Percentiles rank a stretch among this genome's conserved stretches.
These are phyloP conservation scores for Papilio protenor DNA, from an alignment of 2,888 invertebrate genomes.

Conservation along the genomic window DNA sequence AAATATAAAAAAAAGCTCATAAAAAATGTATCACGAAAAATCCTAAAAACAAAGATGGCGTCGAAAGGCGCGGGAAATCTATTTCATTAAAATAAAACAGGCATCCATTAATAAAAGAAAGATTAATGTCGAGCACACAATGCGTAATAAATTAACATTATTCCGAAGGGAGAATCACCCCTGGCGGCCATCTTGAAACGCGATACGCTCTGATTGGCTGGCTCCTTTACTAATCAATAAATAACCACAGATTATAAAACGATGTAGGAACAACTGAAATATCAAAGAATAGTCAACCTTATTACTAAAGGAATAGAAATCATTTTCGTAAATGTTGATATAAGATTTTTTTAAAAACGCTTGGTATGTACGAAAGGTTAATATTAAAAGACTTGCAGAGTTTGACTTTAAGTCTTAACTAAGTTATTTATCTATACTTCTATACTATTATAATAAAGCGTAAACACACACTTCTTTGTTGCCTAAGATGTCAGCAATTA, in stretches of 20 bases:
- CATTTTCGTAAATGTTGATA: conserved; percentile 24
- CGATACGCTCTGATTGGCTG: conserved; percentile 69
- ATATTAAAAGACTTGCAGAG: no score
- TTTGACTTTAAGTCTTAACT: no score
- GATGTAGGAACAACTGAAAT: conserved; percentile 45
- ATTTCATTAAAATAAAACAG: conserved; percentile 83
- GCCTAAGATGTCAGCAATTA: no score
- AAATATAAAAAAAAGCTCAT: neutral
- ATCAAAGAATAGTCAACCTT: conserved; percentile 39
- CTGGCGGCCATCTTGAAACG: conserved; percentile 72
- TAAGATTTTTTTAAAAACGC: neutral
- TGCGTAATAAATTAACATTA: conserved; percentile 81
- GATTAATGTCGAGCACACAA: conserved; percentile 82
- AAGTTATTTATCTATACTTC: no score
- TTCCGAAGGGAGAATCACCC: conserved; percentile 70
- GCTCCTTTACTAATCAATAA: conserved; percentile 75
- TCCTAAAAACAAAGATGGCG: conserved; percentile 68
- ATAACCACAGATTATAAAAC: conserved; percentile 48
- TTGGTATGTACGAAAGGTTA: no score
- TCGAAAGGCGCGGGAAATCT: conserved; percentile 61
- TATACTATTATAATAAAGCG: no score
- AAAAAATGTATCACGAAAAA: neutral
- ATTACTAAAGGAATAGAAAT: neutral
- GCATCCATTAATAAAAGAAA: conserved; percentile 81
- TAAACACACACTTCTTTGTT: no score